A percentile compares a stretch with the other conserved stretches of the same genome.
These are phyloP conservation scores for Capreolus pygargus DNA, from an alignment of 2,113 vertebrate species.

Conservation along the genomic window DNA sequence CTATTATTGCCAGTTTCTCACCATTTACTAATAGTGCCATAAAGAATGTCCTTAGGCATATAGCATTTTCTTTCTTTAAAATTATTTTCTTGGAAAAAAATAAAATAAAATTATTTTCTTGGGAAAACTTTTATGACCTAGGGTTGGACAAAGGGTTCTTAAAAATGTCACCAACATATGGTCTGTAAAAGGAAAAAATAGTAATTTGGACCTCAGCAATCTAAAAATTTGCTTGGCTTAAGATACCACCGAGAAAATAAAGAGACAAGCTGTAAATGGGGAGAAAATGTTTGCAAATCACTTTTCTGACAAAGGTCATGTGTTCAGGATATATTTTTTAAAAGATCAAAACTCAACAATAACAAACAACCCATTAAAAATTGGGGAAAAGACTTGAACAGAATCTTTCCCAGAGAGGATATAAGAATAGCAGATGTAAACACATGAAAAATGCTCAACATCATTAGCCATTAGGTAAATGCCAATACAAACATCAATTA, in stretches of 20 bases:
- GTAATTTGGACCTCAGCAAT: neutral
- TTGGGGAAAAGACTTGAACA: neutral
- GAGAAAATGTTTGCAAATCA: neutral
- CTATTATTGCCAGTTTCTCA: neutral
- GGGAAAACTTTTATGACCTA: neutral
- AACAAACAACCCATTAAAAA: neutral
- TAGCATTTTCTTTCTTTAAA: slow-evolving; percentile 18
- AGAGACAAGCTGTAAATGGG: neutral
- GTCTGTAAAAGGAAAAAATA: neutral
- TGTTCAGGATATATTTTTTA: neutral
- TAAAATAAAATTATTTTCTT: neutral
- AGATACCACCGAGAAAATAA: neutral
- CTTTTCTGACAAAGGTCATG: neutral
- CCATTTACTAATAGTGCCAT: neutral
- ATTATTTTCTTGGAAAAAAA: neutral
- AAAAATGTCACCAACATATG: neutral
- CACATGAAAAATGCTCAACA: neutral
- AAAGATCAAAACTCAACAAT: neutral
- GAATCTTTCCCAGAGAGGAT: neutral
- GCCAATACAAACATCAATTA: neutral
- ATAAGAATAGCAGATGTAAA: neutral
- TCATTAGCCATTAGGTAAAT: neutral
- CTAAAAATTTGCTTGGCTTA: neutral
- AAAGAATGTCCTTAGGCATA: neutral
- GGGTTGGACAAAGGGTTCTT: neutral